Conservation (phyloP, 2,113 vertebrate species). For the Siphamia tubifer region DNA sequence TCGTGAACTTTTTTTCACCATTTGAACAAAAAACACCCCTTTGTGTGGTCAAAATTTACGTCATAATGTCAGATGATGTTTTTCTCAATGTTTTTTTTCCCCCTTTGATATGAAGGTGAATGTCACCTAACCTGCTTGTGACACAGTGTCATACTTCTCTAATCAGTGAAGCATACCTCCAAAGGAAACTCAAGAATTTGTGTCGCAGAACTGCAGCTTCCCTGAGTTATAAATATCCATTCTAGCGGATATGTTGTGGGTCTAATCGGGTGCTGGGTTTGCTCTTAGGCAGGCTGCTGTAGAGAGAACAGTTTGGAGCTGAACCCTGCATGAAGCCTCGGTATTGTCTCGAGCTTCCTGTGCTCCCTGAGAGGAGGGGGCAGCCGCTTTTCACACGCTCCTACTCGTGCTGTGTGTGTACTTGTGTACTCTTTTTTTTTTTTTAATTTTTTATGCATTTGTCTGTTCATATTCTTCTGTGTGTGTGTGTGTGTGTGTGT, state of each 20-base stretch:
- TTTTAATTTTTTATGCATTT: conserved; percentile 8
- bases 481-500: background rate
- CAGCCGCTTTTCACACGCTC: conserved; percentile 78
- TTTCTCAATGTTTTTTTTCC: background rate
- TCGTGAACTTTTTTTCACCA: background rate
- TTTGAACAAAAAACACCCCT: background rate
- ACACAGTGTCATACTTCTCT: conserved; percentile 1
- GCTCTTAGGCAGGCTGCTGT: conserved; percentile 39
- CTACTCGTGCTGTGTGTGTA: conserved; percentile 50
- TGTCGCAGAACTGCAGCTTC: conserved; percentile 62
- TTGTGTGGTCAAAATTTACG: background rate
- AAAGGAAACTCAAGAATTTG: conserved; percentile 68
- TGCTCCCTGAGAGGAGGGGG: conserved; percentile 80
- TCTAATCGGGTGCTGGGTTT: conserved; percentile 56
- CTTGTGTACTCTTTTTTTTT: conserved; percentile 8
- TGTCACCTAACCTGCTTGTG: conserved; percentile 43
- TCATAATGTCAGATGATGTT: conserved; percentile 9
- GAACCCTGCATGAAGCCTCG: conserved; percentile 78
- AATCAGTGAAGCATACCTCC: conserved; percentile 50
- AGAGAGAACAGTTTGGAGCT: conserved; percentile 67
- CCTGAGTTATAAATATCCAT: conserved; percentile 75
- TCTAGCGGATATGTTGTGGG: conserved; percentile 66
- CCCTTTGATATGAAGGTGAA: background rate
- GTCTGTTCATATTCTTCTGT: background rate
- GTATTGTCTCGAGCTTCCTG: conserved; percentile 84